Base-by-base conservation (phyloP, 2,888 invertebrate species). In the Megalurothrips usitatus region DNA sequence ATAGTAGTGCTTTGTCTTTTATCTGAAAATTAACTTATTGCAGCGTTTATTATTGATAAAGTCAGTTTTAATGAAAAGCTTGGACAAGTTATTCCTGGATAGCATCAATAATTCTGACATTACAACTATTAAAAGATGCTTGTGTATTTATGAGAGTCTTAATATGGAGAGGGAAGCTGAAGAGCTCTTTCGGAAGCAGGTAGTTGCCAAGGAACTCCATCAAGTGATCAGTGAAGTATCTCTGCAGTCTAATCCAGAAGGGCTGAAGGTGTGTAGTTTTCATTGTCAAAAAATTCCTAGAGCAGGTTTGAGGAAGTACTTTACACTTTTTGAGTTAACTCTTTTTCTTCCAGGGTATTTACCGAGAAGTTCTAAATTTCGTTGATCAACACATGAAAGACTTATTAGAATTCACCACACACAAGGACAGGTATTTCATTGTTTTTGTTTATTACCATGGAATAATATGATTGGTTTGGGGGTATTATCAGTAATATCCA, bases 141-240 rank as follows among this genome's bases (percentile, higher is more conserved):
- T 93, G 68, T 86, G 89, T 83, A 89, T 90, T 81, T 91, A 93
- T 83, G 88, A 92, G 11, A 91, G 92, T 49, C 89, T 95, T 83
- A 92, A 92, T 85, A 91, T 92, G 86, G 91, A 92, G 80, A 85
- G 86, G 1, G 92, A 92, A 85, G 94, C 94, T 0, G 95, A 96
- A 87, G 88, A 89, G 91, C 95, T 84, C 17, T 84, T 84, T 68
- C 89, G 92, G 83, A 90, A 91, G 83, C 90, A 92, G 86, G 89
- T 94, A 11, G 90, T 95, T 19, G 89, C 90, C 78, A 93, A 94
- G 8, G 89, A 90, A 81, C 88, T 96, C 86, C 90, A 91, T 85
- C 90, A 91, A 84, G 89, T 94, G n/a, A 92, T 96, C 23, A 92
- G 91, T 82, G 93, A 94, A 86, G 89, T 90, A 80, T 88, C 90